phyloP scores from a whole-genome alignment of 2,113 vertebrate species.

The Orycteropus afer region DNA sequence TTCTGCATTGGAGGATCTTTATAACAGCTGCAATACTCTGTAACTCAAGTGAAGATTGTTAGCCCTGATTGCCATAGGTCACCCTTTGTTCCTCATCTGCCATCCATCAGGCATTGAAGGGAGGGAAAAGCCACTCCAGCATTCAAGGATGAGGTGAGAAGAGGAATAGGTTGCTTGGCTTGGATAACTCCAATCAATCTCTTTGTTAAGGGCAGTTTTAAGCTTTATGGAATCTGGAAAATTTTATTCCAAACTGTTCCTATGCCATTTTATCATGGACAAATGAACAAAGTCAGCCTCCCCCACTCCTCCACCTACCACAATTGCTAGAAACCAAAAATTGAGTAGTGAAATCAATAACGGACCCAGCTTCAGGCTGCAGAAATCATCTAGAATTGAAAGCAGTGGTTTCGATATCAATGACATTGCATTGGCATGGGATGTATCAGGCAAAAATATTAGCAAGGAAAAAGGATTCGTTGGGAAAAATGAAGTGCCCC shows the following conservation, averaged over 20 bases:
- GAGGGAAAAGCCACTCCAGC: rapidly evolving
- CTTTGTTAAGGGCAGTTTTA: neutral
- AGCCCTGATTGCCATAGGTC: neutral
- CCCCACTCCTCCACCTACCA: neutral
- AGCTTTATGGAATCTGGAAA: neutral
- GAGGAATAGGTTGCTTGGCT: neutral
- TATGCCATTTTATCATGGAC: neutral
- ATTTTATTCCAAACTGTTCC: neutral
- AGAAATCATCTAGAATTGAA: neutral
- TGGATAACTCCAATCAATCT: neutral
- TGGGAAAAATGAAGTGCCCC: neutral
- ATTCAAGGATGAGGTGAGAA: no score
- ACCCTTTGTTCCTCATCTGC: neutral
- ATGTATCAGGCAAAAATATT: neutral
- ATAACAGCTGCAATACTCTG: neutral
- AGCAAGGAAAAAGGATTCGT: neutral
- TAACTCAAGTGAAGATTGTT: neutral
- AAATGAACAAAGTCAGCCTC: neutral
- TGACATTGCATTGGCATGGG: neutral
- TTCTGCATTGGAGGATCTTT: neutral
- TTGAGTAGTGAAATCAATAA: neutral
- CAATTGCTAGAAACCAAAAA: neutral
- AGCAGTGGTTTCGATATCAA: neutral
- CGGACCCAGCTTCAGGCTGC: neutral
- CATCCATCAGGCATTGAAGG: no score